Base-by-base conservation (phyloP, 2,888 invertebrate genomes). In the Synanthedon andrenaeformis region DNA sequence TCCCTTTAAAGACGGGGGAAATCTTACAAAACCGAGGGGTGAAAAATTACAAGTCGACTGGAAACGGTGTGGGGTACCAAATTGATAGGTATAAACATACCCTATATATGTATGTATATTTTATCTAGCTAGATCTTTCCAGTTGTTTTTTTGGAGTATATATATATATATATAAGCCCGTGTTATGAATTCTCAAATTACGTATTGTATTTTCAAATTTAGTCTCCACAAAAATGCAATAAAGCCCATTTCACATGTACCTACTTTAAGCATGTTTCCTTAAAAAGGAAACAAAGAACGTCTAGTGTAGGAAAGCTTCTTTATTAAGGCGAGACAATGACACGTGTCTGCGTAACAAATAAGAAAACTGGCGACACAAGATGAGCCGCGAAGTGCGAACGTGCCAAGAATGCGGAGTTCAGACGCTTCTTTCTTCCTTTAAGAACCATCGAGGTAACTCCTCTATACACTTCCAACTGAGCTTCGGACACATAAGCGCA, bases 11-110 rank as follows among this genome's bases (percentile, higher is more conserved):
- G 45, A 45, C 45, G 45, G 45, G 49, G 50, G 61, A 63, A 60
- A 51, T 57, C 64, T 35, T 63, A 65, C 56, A 58, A 64, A 45
- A 54, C 52, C 51, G 51, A 57, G 63, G 54, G 52, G 54, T 45
- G 45, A 45, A 45, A 45, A 45, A 45, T 45, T 45, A 45, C 45
- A n/a, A 12, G n/a, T 42, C 12, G 13, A 10, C 35, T 13, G 12
- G 45, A 13, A 14, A 13, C 45, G 45, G 45, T 45, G 45, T 14
- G n/a, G 45, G n/a, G 14, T 13, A 13, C 14, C 45, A 45, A 45
- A 45, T 45, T 45, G 45, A 45, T 45, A 35, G 35, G 35, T 35
- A 45, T 12, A 45, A 45, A 45, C 45, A 45, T 45, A 45, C 45
- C 45, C 13, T n/a, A 1, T 4, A n/a, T 3, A 2, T 19, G 5